phyloP scores from a whole-genome alignment of 2,888 invertebrate species.

The Amblyjoppa proteus region DNA sequence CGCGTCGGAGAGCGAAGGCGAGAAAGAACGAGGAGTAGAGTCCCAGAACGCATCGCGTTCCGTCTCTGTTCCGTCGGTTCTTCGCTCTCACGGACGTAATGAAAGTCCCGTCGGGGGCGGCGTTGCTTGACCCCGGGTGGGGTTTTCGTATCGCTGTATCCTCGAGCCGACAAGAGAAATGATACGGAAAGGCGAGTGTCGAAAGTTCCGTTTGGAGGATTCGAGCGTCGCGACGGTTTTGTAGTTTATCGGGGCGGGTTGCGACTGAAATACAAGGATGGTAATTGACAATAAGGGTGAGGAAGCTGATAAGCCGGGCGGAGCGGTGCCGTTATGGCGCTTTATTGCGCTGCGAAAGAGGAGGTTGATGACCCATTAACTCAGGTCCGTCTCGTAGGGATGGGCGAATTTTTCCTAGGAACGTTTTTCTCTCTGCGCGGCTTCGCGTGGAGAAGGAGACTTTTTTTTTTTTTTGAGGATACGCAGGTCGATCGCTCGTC shows the following conservation, averaged over 20 bases:
- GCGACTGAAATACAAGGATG: too few relatives aligned
- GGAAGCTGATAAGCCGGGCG: too few relatives aligned
- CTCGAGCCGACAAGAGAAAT: slow-evolving; percentile 15
- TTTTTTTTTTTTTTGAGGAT: too few relatives aligned
- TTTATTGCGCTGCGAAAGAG: too few relatives aligned
- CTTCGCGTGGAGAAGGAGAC: too few relatives aligned
- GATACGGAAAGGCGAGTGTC: slow-evolving; percentile 45
- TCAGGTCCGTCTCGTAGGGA: too few relatives aligned
- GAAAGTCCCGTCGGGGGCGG: slow-evolving; percentile 48
- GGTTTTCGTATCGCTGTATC: slow-evolving; percentile 27
- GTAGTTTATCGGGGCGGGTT: not conserved
- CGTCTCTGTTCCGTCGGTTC: slow-evolving; percentile 43
- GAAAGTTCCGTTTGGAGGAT: not conserved
- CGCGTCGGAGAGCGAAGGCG: not conserved
- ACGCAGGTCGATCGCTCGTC: too few relatives aligned
- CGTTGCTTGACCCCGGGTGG: slow-evolving; percentile 33
- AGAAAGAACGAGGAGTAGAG: slow-evolving; percentile 1
- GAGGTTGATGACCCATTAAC: too few relatives aligned
- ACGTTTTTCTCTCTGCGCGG: too few relatives aligned
- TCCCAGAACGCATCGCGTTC: slow-evolving; percentile 40
- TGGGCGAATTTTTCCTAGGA: too few relatives aligned
- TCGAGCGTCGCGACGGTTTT: not conserved
- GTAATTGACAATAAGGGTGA: too few relatives aligned
- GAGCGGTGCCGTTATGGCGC: too few relatives aligned
- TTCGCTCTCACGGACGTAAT: slow-evolving; percentile 48